These are phyloP conservation scores for Luscinia luscinia DNA, from an alignment of 2,797 vertebrate species.

Conservation along the genomic window DNA sequence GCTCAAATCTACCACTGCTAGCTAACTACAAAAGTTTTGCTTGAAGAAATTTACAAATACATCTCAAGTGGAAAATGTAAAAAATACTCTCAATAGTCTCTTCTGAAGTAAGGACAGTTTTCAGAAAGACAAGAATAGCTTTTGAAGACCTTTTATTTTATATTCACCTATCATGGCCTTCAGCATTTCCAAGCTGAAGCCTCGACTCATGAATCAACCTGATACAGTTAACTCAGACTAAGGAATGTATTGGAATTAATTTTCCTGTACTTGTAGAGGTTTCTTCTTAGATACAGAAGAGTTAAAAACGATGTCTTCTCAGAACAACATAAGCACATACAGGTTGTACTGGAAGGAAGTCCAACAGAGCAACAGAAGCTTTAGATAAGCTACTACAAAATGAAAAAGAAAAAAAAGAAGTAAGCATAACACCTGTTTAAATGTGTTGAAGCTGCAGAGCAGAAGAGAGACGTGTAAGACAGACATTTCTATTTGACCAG, in stretches of 20 bases:
- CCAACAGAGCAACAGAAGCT: neutral
- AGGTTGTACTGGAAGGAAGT: neutral
- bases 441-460: neutral
- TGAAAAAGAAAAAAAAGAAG: neutral
- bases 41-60: neutral
- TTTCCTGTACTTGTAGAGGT: neutral
- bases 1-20: neutral
- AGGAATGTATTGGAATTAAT: neutral
- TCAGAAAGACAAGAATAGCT: neutral
- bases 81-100: neutral
- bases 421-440: neutral
- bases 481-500: neutral
- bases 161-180: neutral
- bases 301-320: neutral
- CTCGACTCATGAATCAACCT: neutral
- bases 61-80: neutral
- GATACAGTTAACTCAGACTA: neutral
- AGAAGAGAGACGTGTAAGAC: neutral
- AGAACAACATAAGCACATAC: neutral
- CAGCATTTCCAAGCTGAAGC: neutral
- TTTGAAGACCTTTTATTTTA: neutral
- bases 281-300: conserved; percentile 27
- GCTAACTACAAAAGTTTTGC: neutral
- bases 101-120: neutral
- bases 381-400: neutral